Percentiles rank a stretch among this genome's conserved stretches.
Conservation (phyloP, 1,140 invertebrate genomes). For the Drosophila arizonae region DNA sequence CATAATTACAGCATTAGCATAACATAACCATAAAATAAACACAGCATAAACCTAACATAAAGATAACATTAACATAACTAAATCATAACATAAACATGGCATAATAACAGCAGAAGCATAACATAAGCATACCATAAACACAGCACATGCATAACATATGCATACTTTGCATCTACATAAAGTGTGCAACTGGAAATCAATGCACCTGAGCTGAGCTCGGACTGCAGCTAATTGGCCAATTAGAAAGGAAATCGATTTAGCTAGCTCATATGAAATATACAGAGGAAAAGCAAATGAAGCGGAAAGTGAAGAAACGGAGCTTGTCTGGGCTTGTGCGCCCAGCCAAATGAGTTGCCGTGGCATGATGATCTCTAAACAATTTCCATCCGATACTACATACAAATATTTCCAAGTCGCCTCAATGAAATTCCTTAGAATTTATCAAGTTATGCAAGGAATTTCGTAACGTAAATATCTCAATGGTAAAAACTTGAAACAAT, state of each 20-base stretch:
- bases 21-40: too few relatives aligned
- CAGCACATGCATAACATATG: too few relatives aligned
- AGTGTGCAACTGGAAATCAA: constrained; percentile 13
- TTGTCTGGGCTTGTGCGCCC: background rate
- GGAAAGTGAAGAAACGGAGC: background rate
- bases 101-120: too few relatives aligned
- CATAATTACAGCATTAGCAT: too few relatives aligned
- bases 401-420: constrained; percentile 10
- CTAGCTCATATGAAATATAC: background rate
- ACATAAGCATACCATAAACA: too few relatives aligned
- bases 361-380: background rate
- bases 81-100: too few relatives aligned
- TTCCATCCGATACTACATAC: constrained; percentile 9
- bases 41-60: too few relatives aligned
- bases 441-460: constrained; percentile 27
- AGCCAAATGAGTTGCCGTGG: background rate
- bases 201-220: constrained; percentile 8
- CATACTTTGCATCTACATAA: too few relatives aligned
- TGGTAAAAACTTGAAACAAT: constrained; percentile 15
- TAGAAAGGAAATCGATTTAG: constrained; percentile 10
- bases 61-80: too few relatives aligned
- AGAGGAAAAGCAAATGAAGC: background rate
- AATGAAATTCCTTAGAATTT: constrained; percentile 9
- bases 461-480: constrained; percentile 35
- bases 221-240: constrained; percentile 22